A percentile compares a stretch with the other conserved stretches of the same genome.
Evolutionary conservation across 2,113 vertebrate species (phyloP).

Genomic region (Edolisoma coerulescens): DNA sequence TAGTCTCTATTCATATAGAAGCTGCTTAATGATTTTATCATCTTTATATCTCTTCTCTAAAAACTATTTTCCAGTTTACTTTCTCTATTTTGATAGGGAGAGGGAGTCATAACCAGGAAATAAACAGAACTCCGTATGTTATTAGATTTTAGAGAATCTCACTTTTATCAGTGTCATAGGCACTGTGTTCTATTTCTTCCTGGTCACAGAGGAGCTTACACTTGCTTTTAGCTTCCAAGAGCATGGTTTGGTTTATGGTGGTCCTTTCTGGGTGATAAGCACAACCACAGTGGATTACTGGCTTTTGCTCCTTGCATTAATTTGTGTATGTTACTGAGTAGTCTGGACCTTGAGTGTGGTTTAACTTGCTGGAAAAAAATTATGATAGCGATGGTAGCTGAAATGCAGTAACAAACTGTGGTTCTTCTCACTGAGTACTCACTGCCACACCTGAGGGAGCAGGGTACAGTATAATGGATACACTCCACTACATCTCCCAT

Average conservation of each 20-base stretch:
- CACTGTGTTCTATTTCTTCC: neutral
- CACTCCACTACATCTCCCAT: neutral
- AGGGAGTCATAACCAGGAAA: neutral
- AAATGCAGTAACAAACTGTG: neutral
- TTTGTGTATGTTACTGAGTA: neutral
- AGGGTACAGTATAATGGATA: neutral
- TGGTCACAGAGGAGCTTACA: neutral
- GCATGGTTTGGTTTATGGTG: neutral
- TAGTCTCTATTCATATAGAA: neutral
- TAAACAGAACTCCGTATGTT: rapidly evolving
- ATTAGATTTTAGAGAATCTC: neutral
- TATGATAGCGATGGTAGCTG: rapidly evolving
- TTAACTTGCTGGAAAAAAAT: neutral
- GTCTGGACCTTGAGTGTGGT: neutral
- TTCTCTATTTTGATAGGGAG: neutral
- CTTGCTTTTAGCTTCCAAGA: neutral
- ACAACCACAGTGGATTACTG: neutral
- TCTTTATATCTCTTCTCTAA: neutral
- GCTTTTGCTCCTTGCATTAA: neutral
- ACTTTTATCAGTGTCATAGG: neutral
- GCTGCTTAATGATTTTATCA: neutral
- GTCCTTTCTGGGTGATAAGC: neutral
- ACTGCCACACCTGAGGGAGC: neutral
- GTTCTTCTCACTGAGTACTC: neutral
- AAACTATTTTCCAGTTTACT: neutral